Base-by-base conservation (phyloP, 2,797 vertebrate species). In the Epinephelus malabaricus region DNA sequence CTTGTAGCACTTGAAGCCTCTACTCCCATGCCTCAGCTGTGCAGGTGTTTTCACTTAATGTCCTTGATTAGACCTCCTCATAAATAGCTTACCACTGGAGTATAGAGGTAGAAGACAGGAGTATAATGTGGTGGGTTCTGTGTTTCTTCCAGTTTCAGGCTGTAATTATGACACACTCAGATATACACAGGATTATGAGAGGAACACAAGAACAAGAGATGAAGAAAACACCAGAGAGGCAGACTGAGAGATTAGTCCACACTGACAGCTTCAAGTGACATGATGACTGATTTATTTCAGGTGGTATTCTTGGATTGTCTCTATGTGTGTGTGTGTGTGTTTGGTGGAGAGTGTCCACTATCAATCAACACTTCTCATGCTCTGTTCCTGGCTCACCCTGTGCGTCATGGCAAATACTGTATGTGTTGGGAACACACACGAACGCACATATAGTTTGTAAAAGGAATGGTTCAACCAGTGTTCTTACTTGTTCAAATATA, bases 261-360 rank as follows among this genome's bases (percentile, higher is more conserved):
- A 78, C 88, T 93, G 93, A 93, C 89, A 90, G 91, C 77, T 90
- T 92, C 76, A 92, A 92, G 87, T 89, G 60, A 66, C 56, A 67
- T 47, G 86, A 91, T 82, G 92, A 95, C 72, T 86, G 94, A 93
- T 92, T 93, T 55, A 90, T 78, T 87, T 90, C 88, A 78, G 78
- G 66, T 65, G 62, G 82, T 88, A 79, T 78, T 79, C 2, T 50
- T 43, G 62, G 62, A 65, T 50, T 38, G 78, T 43, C 2, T 60
- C 51, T 65, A 46, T 30, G 73, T 70, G 73, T 56, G 12, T 56
- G 63, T 51, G 72, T 27, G 78, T 54, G 65, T 51, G 72, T 73
- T 6, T 65, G 61, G 55, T 34, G n/a, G 14, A 12, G 66, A 27
- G 55, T 65, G 53, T 66, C 62, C 64, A 75, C 79, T 82, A 86